Evolutionary conservation across 2,113 vertebrate genomes (phyloP), one percentile per base, ranked within the genome.

Genomic region (Haliaeetus leucogaster): DNA sequence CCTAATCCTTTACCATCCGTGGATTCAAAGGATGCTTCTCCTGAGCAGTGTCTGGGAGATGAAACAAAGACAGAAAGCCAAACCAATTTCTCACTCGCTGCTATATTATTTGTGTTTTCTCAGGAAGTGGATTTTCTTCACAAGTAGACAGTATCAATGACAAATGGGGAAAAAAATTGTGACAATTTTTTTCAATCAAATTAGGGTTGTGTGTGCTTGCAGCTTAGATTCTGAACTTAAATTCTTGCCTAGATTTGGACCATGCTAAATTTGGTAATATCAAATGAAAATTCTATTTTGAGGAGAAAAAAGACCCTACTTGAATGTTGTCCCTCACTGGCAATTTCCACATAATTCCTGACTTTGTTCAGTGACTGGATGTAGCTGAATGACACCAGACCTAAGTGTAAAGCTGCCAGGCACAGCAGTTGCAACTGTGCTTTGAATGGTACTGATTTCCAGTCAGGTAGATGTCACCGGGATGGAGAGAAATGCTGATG

Each of bases 121-220:
- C 42, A 74, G 50, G 18, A 71, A 61, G 17, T n/a, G 9, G 7
- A 25, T 40, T 65, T 82, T 82, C 52, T 68, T 84, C 36, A 40
- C 38, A 61, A 47, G n/a, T 36, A 36, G 36, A 65, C 81, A 74
- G 18, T 23, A 36, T 47, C 30, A 13, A 26, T 80, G 55, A 80
- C 29, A 84, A 82, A 34, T 5, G 4, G 7, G 8, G 3, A 1
- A 6, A 8, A 25, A 34, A 38, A 15, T 3, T 1, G 5, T 50
- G 62, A 43, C 2, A 1, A 1, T 25, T 52, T 58, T 61, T 63
- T 67, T 22, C 48, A 56, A 5, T 67, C 10, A 27, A 38, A 1
- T 40, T 34, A 30, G 23, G 29, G 8, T 7, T 38, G 30, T 38
- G 16, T 14, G 16, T 56, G 7, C 30, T 7, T 67, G 20, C 16